These are phyloP conservation scores for Florisuga fusca DNA, from an alignment of 2,797 vertebrate species.

Conservation along the genomic window DNA sequence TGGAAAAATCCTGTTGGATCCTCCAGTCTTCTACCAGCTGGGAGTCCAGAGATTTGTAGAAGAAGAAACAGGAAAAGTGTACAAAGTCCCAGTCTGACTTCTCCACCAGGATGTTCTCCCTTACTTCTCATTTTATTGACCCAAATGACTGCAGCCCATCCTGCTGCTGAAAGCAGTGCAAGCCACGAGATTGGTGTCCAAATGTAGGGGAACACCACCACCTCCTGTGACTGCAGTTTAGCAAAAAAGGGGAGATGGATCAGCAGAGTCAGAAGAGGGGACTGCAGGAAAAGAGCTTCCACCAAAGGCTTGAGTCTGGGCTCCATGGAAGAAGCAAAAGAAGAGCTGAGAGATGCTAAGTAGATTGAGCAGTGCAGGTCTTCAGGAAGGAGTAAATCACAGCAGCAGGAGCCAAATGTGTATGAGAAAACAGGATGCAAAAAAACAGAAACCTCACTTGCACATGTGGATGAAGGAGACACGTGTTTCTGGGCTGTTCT, in stretches of 20 bases:
- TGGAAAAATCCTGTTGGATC: not conserved
- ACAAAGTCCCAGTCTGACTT: not conserved
- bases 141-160: not conserved
- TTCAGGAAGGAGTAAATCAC: not conserved
- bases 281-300: not conserved
- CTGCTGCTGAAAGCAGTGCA: not conserved
- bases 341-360: not conserved
- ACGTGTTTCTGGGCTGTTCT: not conserved
- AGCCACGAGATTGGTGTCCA: not conserved
- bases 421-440: not conserved
- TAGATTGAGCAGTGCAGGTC: not conserved
- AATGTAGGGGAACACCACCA: not conserved
- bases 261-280: not conserved
- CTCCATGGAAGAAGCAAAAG: not conserved
- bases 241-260: not conserved
- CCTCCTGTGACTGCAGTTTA: not conserved
- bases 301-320: not conserved
- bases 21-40: not conserved
- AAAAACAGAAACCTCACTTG: not conserved
- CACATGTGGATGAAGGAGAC: fast-evolving
- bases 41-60: not conserved
- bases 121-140: not conserved
- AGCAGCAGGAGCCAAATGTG: not conserved
- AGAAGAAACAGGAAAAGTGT: not conserved
- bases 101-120: not conserved